A percentile compares a stretch with the other conserved stretches of the same genome.
These are phyloP conservation scores for Mellilla xanthometata DNA, from an alignment of 2,888 invertebrate species.

Conservation along the genomic window DNA sequence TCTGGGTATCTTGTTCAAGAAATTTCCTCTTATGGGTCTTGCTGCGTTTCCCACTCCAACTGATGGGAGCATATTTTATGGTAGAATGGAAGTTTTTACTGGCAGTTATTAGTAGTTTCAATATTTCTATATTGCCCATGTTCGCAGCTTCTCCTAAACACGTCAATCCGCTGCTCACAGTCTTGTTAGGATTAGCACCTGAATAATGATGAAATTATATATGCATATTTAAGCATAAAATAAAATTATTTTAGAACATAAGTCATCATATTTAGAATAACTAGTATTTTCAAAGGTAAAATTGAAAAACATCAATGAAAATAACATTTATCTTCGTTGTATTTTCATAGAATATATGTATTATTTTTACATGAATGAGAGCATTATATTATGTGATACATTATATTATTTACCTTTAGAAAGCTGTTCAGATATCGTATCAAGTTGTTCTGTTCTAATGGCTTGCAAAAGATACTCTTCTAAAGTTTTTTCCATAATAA, in stretches of 20 bases:
- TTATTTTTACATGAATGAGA: too few relatives aligned
- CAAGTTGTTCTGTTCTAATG: constrained; percentile 57
- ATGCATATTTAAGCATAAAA: too few relatives aligned
- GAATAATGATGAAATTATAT: too few relatives aligned
- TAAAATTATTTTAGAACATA: too few relatives aligned
- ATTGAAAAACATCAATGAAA: too few relatives aligned
- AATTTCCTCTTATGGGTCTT: constrained; percentile 68
- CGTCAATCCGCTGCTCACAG: constrained; percentile 86
- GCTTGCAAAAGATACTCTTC: constrained; percentile 65
- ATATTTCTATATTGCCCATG: constrained; percentile 83
- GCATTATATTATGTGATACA: too few relatives aligned
- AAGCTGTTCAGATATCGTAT: constrained; percentile 66
- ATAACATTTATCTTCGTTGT: too few relatives aligned
- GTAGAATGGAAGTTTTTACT: constrained; percentile 40
- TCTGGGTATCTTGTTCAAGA: constrained; percentile 41
- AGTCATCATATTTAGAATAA: too few relatives aligned
- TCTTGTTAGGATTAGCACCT: constrained; percentile 88
- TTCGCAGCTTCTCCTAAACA: constrained; percentile 87
- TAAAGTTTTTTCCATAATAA: constrained; percentile 40
- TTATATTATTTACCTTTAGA: constrained; percentile 71
- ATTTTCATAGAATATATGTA: too few relatives aligned
- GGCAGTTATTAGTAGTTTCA: constrained; percentile 78
- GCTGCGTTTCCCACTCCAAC: constrained; percentile 47
- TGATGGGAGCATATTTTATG: constrained; percentile 42
- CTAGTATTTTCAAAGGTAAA: too few relatives aligned